phyloP scores from a whole-genome alignment of 2,797 vertebrate species.

The Microchirus variegatus region DNA sequence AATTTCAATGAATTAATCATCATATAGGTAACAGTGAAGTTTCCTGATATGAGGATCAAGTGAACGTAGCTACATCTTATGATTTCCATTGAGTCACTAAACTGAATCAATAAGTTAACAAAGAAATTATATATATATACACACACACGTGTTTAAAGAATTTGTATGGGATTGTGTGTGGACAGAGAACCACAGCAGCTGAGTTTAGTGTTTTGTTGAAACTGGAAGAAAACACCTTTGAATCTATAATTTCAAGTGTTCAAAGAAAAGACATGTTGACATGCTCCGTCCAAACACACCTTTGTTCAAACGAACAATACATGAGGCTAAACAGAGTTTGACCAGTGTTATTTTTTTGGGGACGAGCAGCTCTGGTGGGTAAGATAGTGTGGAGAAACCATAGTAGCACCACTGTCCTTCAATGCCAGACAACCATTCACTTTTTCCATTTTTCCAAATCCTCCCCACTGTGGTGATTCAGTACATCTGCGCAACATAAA shows the following conservation, averaged over 20 bases:
- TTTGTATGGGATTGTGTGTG: too few species aligned
- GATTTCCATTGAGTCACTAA: slow-evolving; percentile 1
- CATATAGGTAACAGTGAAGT: not conserved
- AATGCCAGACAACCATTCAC: slow-evolving; percentile 5
- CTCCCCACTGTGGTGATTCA: slow-evolving; percentile 6
- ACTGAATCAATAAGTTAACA: not conserved
- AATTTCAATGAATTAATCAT: not conserved
- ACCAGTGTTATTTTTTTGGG: slow-evolving; percentile 20
- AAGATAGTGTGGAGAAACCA: slow-evolving; percentile 17
- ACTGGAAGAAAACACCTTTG: too few species aligned
- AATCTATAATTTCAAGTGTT: too few species aligned
- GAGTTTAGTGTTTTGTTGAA: too few species aligned
- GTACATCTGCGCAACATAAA: slow-evolving; percentile 16
- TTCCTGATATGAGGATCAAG: slow-evolving; percentile 3
- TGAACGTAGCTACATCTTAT: not conserved
- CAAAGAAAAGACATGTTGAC: too few species aligned
- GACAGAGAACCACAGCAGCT: too few species aligned
- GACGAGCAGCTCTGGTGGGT: not conserved
- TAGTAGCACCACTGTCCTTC: not conserved
- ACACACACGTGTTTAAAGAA: too few species aligned
- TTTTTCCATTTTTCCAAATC: slow-evolving; percentile 29
- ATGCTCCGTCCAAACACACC: too few species aligned
- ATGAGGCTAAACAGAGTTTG: not conserved
- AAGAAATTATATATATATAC: not conserved
- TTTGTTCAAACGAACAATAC: too few species aligned